phyloP scores from a whole-genome alignment of 2,888 invertebrate genomes.

The Lathronympha strigana region DNA sequence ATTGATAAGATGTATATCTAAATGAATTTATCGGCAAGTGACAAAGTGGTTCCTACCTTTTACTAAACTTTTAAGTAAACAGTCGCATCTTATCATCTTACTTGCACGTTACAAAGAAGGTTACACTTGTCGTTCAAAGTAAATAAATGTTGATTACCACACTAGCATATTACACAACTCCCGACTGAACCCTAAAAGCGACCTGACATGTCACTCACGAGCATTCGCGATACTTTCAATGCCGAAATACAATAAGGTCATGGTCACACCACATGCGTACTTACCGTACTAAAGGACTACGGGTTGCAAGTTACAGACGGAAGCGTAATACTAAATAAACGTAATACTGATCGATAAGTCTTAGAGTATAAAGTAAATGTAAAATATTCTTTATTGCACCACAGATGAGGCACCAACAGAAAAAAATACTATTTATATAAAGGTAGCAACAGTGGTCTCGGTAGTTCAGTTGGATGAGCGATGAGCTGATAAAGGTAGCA shows the following conservation, averaged over 20 bases:
- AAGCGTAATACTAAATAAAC: background rate
- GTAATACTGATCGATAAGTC: background rate
- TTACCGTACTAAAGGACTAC: conserved; percentile 54
- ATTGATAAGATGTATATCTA: too few relatives aligned
- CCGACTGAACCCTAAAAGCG: conserved; percentile 47
- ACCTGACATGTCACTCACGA: conserved; percentile 67
- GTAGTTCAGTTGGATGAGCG: too few relatives aligned
- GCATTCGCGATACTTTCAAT: conserved; percentile 69
- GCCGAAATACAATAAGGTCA: conserved; percentile 77
- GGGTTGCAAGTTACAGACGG: background rate
- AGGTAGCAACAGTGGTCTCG: too few relatives aligned
- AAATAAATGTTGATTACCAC: background rate
- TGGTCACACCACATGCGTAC: conserved; percentile 62
- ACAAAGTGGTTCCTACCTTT: too few relatives aligned
- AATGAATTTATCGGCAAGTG: too few relatives aligned
- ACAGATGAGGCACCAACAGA: too few relatives aligned
- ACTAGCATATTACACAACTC: conserved; percentile 14
- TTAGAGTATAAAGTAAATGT: too few relatives aligned
- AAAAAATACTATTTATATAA: too few relatives aligned
- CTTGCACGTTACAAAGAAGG: background rate
- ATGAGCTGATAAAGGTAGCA: too few relatives aligned
- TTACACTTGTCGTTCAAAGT: background rate
- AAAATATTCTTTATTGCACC: too few relatives aligned
- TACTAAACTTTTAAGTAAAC: too few relatives aligned
- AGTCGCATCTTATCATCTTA: too few relatives aligned